These are phyloP conservation scores for Cheilosia vulpina DNA, from an alignment of 2,888 invertebrate genomes.

Conservation along the genomic window DNA sequence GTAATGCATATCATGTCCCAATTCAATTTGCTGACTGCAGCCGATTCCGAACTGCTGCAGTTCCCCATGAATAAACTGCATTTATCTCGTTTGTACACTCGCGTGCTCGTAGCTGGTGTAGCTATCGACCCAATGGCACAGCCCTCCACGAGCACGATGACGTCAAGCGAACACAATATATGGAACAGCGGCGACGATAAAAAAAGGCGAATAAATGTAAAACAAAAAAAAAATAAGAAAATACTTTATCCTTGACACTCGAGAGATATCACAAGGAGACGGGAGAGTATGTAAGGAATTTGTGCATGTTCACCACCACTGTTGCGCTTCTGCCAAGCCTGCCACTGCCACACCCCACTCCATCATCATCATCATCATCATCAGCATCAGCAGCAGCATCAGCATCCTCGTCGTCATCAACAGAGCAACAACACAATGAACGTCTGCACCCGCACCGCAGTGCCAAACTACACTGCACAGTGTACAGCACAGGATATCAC, in stretches of 20 bases:
- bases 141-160: conserved; percentile 54
- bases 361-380: conserved; percentile 16
- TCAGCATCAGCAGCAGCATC: conserved; percentile 15
- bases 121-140: conserved; percentile 35
- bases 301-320: conserved; percentile 14
- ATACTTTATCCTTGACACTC: conserved; percentile 63
- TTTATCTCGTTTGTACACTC: conserved; percentile 64
- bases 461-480: conserved; percentile 1
- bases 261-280: conserved; percentile 42
- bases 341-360: conserved; percentile 5
- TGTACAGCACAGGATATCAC: conserved; percentile 27
- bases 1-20: conserved; percentile 48
- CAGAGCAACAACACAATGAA: conserved; percentile 8
- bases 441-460: conserved; percentile 18
- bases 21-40: conserved; percentile 59
- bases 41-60: conserved; percentile 31
- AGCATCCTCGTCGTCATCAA: not conserved
- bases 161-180: conserved; percentile 52
- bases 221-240: conserved; percentile 34
- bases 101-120: conserved; percentile 11
- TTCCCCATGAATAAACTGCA: conserved; percentile 52
- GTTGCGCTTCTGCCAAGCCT: not conserved
- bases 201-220: conserved; percentile 40
- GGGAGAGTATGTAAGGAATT: conserved; percentile 47
- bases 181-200: conserved; percentile 21